Evolutionary conservation across 2,888 invertebrate genomes (phyloP).

Genomic region (Busseola fusca): DNA sequence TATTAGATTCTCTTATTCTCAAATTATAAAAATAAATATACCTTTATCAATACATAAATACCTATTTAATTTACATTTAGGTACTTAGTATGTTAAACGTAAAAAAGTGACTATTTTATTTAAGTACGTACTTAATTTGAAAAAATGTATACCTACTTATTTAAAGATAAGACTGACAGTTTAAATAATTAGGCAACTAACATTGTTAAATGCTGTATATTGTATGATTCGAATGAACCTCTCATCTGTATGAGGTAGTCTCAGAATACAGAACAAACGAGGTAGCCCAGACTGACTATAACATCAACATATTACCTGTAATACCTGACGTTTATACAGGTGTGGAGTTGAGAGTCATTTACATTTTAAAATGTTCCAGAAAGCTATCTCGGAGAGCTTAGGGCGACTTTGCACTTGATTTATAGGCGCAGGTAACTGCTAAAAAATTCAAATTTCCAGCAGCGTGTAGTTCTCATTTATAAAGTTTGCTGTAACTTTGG

Average conservation of each 20-base stretch:
- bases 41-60: too few species aligned
- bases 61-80: too few species aligned
- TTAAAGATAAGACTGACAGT: neutral
- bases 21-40: neutral
- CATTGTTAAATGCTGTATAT: neutral
- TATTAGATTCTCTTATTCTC: too few species aligned
- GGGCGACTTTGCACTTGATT: slow-evolving; percentile 85
- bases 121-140: neutral
- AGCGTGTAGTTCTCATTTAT: slow-evolving; percentile 73
- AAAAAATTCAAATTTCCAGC: slow-evolving; percentile 86
- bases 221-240: slow-evolving; percentile 6
- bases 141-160: neutral
- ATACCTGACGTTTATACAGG: slow-evolving; percentile 42
- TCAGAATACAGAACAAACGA: too few species aligned
- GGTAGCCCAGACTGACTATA: slow-evolving; percentile 30
- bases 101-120: neutral
- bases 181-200: neutral
- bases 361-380: slow-evolving; percentile 86
- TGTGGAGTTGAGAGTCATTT: slow-evolving; percentile 78
- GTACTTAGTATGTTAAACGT: neutral
- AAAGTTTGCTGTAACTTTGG: slow-evolving; percentile 68
- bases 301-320: slow-evolving; percentile 28
- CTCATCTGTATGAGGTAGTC: slow-evolving; percentile 23
- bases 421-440: slow-evolving; percentile 87
- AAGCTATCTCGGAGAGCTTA: slow-evolving; percentile 84